Conservation (phyloP, 2,888 invertebrate genomes). For the Ferrisia virgata region DNA sequence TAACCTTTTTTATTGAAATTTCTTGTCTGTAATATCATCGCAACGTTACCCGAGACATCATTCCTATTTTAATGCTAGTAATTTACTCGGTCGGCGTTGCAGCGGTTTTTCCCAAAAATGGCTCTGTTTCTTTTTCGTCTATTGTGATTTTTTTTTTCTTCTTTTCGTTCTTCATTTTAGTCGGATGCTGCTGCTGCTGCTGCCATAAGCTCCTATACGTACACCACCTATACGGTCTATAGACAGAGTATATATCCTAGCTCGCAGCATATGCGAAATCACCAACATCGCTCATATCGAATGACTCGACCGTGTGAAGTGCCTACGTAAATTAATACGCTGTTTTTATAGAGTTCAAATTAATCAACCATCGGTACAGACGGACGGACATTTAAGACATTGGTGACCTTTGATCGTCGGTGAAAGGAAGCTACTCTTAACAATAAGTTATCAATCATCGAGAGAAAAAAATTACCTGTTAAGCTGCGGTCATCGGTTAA, state of each 20-base stretch:
- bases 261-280: neutral
- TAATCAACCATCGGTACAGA: conserved; percentile 25
- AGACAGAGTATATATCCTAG: too few relatives aligned
- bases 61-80: neutral
- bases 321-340: neutral
- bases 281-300: neutral
- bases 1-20: conserved; percentile 40
- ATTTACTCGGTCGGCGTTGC: neutral
- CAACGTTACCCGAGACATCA: neutral
- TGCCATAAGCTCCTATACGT: too few relatives aligned
- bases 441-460: conserved; percentile 44
- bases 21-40: conserved; percentile 28
- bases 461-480: neutral
- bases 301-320: neutral
- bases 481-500: conserved; percentile 22
- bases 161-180: too few relatives aligned
- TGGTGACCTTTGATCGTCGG: conserved; percentile 33
- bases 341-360: neutral
- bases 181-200: too few relatives aligned
- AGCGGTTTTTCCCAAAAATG: neutral
- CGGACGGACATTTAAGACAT: too few relatives aligned
- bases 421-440: conserved; percentile 38
- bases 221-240: too few relatives aligned
- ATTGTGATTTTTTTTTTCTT: neutral
- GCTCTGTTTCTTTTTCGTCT: neutral